These are phyloP conservation scores for Ormyrus nitidulus DNA, from an alignment of 2,888 invertebrate species.

Conservation along the genomic window DNA sequence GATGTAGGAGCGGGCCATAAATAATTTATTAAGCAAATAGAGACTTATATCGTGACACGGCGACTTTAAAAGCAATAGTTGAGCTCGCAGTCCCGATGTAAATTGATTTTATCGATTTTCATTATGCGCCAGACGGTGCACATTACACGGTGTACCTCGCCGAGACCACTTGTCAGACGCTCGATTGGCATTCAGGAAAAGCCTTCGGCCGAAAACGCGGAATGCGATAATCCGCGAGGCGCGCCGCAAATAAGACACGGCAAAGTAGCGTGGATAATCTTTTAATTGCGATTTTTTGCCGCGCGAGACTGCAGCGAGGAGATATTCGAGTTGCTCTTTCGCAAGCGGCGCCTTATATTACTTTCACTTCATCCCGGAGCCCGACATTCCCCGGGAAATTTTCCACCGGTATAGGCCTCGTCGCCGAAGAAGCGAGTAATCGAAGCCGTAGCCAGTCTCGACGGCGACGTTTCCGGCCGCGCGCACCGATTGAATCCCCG, in stretches of 20 bases:
- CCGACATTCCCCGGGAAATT: too few relatives aligned
- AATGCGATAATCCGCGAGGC: conserved; percentile 17
- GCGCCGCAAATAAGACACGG: conserved; percentile 6
- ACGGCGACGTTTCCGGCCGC: too few relatives aligned
- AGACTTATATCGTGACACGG: conserved; percentile 29
- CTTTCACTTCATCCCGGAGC: too few relatives aligned
- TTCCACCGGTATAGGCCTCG: too few relatives aligned
- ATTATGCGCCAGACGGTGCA: conserved; percentile 19
- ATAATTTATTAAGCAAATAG: conserved; percentile 37
- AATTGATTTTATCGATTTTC: conserved; percentile 45
- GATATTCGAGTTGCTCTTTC: too few relatives aligned
- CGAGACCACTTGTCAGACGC: conserved; percentile 9
- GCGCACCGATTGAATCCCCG: too few relatives aligned
- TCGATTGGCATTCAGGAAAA: conserved; percentile 30
- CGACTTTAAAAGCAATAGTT: conserved; percentile 15
- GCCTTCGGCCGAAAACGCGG: conserved; percentile 24
- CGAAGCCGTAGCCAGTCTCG: too few relatives aligned
- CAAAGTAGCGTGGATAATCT: conserved; percentile 16
- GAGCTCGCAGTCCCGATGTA: conserved; percentile 6
- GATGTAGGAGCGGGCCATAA: not conserved
- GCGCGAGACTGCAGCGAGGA: not conserved
- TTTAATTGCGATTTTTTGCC: conserved; percentile 37
- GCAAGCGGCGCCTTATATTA: too few relatives aligned
- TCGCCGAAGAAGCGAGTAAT: too few relatives aligned
- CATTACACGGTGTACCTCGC: not conserved